These are phyloP conservation scores for Rissa tridactyla DNA, from an alignment of 2,113 vertebrate genomes.

Conservation along the genomic window DNA sequence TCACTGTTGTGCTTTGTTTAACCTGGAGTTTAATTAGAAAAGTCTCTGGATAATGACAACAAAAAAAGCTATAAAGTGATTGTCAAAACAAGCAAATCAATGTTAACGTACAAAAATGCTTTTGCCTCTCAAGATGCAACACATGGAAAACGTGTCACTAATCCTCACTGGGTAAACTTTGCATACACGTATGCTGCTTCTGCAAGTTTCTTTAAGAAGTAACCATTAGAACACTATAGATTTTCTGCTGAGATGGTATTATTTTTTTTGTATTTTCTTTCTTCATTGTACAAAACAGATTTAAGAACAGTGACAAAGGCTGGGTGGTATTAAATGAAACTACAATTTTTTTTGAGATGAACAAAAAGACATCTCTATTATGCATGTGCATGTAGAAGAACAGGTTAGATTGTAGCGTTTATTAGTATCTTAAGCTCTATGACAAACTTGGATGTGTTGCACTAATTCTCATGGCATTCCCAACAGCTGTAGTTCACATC, in stretches of 20 bases:
- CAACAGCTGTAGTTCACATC: not conserved
- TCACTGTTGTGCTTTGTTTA: not conserved
- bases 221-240: not conserved
- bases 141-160: rapidly evolving
- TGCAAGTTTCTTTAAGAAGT: not conserved
- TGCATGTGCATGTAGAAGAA: rapidly evolving
- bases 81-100: not conserved
- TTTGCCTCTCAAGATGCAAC: not conserved
- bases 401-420: not conserved
- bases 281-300: not conserved
- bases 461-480: not conserved
- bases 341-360: not conserved
- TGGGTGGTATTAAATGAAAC: not conserved
- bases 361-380: not conserved
- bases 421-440: not conserved
- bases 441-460: not conserved
- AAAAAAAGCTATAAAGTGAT: not conserved
- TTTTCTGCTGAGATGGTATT: not conserved
- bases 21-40: not conserved
- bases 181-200: rapidly evolving
- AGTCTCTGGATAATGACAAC: not conserved
- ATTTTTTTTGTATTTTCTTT: not conserved
- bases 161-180: not conserved
- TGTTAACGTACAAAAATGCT: not conserved
- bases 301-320: not conserved